Base-by-base conservation (phyloP, 2,888 invertebrate species). In the Horisme vitalbata region DNA sequence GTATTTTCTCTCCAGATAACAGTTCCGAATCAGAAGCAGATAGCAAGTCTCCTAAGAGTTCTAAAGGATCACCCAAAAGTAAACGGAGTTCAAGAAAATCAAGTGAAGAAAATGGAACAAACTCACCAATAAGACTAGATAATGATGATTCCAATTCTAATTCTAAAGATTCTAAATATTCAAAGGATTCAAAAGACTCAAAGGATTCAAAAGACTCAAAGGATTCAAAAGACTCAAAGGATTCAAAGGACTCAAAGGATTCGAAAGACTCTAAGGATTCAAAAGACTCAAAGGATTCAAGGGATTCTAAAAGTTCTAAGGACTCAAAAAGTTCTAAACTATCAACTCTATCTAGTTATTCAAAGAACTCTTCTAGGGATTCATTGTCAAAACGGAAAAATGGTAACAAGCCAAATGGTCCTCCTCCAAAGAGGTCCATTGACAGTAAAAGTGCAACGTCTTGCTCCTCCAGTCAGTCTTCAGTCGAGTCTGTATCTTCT, bases 1-100 rank as follows among this genome's bases (percentile, higher is more conserved):
- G 95, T 66, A 95, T 95, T 65, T 95, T 95, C 66, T 95, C 95
- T 39, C 95, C 95, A 0, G 95, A 95, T 59, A 95, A 95, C 65
- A 86, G 84, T 73, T 79, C 91, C 46, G 82, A 82, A 71, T 80
- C 82, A 34, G 83, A 85, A 62, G 65, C 84, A 1, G 83, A 91
- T 62, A 78, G 88, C 27, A 81, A 81, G 46, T 71, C 91, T 11
- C 52, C 52, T 1, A 57, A 57, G 41, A 57, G 57, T 38, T 55
- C 55, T 3, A 55, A 51, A 51, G 55, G 55, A 15, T 57, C 57
- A 4, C 81, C 85, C 2, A 57, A 69, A 45, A 71, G 71, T 28
- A 87, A 86, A 54, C 68, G 79, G 37, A 61, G 66, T 8, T 68
- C 82, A 3, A 74, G 79, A 32, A 90, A 85, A 48, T 84, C 85